phyloP scores from a whole-genome alignment of 2,797 vertebrate species.

The Lepidocolaptes lacrymiger region DNA sequence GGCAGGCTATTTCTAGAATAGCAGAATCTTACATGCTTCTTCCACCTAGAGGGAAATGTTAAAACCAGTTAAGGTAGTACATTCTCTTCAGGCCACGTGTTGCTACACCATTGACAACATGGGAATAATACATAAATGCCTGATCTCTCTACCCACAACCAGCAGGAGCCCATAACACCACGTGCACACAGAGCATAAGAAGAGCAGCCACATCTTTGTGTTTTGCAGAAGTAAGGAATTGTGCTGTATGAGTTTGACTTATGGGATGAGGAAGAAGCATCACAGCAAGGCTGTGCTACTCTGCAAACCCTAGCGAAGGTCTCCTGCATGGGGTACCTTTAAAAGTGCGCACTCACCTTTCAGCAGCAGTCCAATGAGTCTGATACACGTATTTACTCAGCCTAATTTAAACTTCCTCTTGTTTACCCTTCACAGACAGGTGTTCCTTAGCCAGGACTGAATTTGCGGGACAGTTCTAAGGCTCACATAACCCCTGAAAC shows the following conservation, averaged over 20 bases:
- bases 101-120: neutral
- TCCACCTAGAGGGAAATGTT: neutral
- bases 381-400: neutral
- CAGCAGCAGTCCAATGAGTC: neutral
- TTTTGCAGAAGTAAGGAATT: neutral
- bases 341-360: neutral
- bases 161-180: rapidly evolving
- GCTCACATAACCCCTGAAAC: neutral
- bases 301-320: neutral
- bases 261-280: neutral
- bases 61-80: neutral
- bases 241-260: rapidly evolving
- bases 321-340: neutral
- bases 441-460: neutral
- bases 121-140: neutral
- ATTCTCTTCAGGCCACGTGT: neutral
- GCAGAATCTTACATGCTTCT: neutral
- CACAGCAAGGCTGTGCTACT: neutral
- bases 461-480: neutral
- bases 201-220: neutral
- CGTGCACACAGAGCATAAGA: rapidly evolving
- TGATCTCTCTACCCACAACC: neutral
- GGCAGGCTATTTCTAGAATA: neutral
- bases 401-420: neutral
- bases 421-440: neutral